phyloP scores from a whole-genome alignment of 2,888 invertebrate species.

The Chalcis sispes region DNA sequence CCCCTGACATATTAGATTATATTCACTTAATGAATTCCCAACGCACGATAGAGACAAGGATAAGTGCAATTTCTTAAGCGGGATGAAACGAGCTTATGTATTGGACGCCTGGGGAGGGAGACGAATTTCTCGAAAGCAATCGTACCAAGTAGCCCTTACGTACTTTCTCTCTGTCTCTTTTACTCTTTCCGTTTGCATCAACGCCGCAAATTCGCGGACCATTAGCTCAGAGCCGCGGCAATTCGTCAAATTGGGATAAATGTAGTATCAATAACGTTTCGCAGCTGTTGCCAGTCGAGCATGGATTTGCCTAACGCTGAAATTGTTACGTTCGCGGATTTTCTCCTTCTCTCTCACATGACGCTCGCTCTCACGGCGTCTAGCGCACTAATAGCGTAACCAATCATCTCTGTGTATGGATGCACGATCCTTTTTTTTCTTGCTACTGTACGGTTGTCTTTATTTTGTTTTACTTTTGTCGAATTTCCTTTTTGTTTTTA shows the following conservation, averaged over 20 bases:
- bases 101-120: no score
- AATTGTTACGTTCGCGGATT: conserved; percentile 61
- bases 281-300: conserved; percentile 75
- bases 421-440: not conserved
- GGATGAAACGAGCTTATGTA: not conserved
- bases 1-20: not conserved
- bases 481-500: conserved; percentile 11
- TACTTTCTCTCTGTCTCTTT: not conserved
- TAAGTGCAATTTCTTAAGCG: conserved; percentile 20
- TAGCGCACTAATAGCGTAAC: no score
- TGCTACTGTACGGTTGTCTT: not conserved
- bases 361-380: no score
- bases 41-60: not conserved
- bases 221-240: conserved; percentile 70
- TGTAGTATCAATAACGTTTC: conserved; percentile 76
- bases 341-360: not conserved
- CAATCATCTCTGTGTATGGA: no score
- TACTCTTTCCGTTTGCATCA: conserved; percentile 23
- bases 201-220: conserved; percentile 65
- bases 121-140: no score
- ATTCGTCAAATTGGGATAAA: conserved; percentile 76
- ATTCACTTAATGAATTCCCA: conserved; percentile 18
- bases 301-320: conserved; percentile 71
- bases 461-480: conserved; percentile 22
- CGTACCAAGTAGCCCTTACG: not conserved